Percentiles rank a stretch among this genome's conserved stretches.
These are phyloP conservation scores for Gastrophysa polygoni DNA, from an alignment of 2,888 invertebrate genomes.

Conservation along the genomic window DNA sequence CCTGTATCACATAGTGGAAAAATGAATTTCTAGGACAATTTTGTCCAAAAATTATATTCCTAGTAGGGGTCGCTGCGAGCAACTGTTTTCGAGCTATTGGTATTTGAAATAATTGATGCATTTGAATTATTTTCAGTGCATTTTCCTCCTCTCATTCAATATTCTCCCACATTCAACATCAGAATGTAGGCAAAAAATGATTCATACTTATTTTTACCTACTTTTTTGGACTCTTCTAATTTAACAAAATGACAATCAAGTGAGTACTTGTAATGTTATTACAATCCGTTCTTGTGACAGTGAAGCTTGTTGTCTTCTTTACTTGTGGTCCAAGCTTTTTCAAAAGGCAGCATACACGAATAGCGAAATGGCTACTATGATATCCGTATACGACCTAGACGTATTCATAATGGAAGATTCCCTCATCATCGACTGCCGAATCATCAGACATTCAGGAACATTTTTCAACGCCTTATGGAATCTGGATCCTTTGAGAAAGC, in stretches of 20 bases:
- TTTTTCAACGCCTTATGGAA: too few relatives aligned
- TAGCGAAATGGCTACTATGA: too few relatives aligned
- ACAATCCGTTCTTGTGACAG: too few relatives aligned
- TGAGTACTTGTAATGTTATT: too few relatives aligned
- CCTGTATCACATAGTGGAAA: not conserved
- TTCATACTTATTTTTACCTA: not conserved
- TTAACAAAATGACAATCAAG: not conserved
- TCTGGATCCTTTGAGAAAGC: too few relatives aligned
- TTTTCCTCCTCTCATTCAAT: not conserved
- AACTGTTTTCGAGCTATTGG: not conserved
- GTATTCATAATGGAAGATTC: too few relatives aligned
- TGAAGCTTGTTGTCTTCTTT: too few relatives aligned
- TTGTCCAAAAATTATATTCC: not conserved
- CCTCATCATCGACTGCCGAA: too few relatives aligned
- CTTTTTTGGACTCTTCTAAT: not conserved
- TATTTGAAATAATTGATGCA: not conserved
- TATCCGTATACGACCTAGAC: too few relatives aligned
- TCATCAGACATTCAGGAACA: too few relatives aligned
- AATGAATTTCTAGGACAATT: not conserved
- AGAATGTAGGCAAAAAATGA: slow-evolving; percentile 4
- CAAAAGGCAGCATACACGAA: too few relatives aligned
- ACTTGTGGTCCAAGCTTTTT: too few relatives aligned
- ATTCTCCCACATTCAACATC: not conserved
- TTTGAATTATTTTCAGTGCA: not conserved
- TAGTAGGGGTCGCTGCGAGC: slow-evolving; percentile 1